Evolutionary conservation across 2,797 vertebrate species (phyloP).

Genomic region (Ciconia nigra): DNA sequence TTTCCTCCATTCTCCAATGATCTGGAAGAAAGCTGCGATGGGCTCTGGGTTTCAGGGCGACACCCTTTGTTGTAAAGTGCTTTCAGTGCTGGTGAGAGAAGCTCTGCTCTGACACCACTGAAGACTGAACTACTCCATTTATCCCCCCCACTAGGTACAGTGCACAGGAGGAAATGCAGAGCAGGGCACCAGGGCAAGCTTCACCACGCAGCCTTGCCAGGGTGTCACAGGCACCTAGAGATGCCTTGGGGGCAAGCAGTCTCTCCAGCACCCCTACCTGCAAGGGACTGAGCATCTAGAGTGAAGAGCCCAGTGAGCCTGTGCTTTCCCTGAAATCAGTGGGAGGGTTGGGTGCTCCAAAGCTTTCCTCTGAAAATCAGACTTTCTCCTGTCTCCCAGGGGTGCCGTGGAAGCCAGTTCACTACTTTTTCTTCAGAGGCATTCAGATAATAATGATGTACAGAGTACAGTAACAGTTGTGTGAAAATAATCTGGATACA

Average conservation of each 20-base stretch:
- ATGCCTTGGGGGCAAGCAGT: rapidly evolving
- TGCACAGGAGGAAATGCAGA: background rate
- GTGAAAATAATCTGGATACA: background rate
- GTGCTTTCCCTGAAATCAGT: background rate
- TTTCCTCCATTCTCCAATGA: background rate
- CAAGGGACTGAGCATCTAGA: background rate
- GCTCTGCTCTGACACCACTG: background rate
- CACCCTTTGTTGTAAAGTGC: background rate
- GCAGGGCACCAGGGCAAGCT: background rate
- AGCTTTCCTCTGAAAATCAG: background rate
- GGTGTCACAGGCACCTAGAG: background rate
- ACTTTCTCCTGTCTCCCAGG: background rate
- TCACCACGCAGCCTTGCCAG: background rate
- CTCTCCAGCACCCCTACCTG: background rate
- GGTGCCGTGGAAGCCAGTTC: background rate
- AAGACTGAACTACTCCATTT: background rate
- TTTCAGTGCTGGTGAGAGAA: background rate
- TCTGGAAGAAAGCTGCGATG: background rate
- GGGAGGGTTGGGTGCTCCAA: background rate
- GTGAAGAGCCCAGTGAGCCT: background rate
- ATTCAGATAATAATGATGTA: background rate
- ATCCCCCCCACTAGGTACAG: background rate
- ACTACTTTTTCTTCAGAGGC: background rate
- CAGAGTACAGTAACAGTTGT: background rate
- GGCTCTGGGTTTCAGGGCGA: background rate